Conservation (phyloP, 1,140 invertebrate species). For the Drosophila busckii region DNA sequence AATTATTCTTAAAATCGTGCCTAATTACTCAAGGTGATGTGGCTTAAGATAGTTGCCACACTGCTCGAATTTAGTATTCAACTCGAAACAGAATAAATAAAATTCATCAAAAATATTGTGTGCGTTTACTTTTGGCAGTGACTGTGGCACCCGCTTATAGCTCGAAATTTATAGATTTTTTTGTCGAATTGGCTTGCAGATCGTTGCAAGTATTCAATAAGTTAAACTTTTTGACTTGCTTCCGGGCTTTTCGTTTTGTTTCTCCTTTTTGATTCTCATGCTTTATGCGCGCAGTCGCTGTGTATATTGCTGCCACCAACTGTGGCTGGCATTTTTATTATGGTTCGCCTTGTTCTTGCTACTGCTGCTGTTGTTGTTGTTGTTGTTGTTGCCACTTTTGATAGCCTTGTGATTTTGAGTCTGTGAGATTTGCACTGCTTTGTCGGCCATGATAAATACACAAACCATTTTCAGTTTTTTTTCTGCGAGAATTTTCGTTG, state of each 20-base stretch:
- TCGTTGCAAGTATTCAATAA: conserved; percentile 70
- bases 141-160: conserved; percentile 33
- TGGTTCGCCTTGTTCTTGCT: conserved; percentile 29
- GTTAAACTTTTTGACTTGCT: conserved; percentile 53
- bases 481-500: background rate
- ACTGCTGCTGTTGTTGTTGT: conserved; percentile 14
- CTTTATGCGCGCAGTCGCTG: conserved; percentile 5
- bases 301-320: conserved; percentile 52
- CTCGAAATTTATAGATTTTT: conserved; percentile 29
- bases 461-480: conserved; percentile 60
- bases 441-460: conserved; percentile 73
- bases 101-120: too few relatives aligned
- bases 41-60: conserved; percentile 8
- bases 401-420: conserved; percentile 67
- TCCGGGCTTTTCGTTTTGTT: conserved; percentile 45
- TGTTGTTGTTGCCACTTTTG: conserved; percentile 30
- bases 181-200: conserved; percentile 31
- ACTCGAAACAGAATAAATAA: too few relatives aligned
- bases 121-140: conserved; percentile 21
- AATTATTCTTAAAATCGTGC: conserved; percentile 67
- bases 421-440: conserved; percentile 63
- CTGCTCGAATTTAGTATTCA: too few relatives aligned
- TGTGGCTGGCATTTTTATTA: conserved; percentile 71
- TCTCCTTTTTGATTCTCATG: conserved; percentile 34
- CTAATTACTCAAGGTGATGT: conserved; percentile 58